Percentiles rank a stretch among this genome's conserved stretches.
Evolutionary conservation across 2,113 vertebrate genomes (phyloP).

Genomic region (Megalops atlanticus): DNA sequence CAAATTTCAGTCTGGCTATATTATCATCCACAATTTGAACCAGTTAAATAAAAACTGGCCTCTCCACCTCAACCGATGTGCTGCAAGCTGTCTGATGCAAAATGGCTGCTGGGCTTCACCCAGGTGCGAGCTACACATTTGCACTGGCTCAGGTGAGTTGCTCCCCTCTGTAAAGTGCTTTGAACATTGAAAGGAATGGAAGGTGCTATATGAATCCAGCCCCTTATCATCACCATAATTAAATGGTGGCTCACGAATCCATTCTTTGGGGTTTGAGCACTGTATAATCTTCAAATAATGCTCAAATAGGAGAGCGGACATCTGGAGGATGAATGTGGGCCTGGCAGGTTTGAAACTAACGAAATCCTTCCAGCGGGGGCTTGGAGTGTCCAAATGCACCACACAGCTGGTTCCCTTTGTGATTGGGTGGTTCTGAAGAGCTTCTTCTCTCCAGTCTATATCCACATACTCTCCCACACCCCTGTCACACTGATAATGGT

Average conservation of each 20-base stretch:
- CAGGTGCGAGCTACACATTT: no score
- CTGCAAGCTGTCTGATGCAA: no score
- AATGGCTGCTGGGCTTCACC: no score
- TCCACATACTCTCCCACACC: neutral
- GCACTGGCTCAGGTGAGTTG: no score
- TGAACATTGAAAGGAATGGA: no score
- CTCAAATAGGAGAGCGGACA: neutral
- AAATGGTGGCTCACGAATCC: neutral
- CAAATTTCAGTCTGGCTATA: no score
- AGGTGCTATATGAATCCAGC: neutral
- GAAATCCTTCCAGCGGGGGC: neutral
- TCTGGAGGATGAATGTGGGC: neutral
- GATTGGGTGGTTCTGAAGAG: no score
- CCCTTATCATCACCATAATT: neutral
- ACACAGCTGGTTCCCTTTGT: neutral
- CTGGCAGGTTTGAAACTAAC: slow-evolving; percentile 4
- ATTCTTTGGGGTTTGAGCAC: neutral
- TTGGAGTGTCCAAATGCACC: neutral
- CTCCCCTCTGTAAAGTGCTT: no score
- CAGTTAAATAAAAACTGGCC: no score
- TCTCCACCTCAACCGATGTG: no score
- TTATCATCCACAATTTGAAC: no score
- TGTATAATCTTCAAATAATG: slow-evolving; percentile 16
- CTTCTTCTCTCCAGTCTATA: no score
- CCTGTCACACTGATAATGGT: neutral